Evolutionary conservation across 2,113 vertebrate genomes (phyloP), one percentile per base, ranked within the genome.

Genomic region (Rhinoderma darwinii): DNA sequence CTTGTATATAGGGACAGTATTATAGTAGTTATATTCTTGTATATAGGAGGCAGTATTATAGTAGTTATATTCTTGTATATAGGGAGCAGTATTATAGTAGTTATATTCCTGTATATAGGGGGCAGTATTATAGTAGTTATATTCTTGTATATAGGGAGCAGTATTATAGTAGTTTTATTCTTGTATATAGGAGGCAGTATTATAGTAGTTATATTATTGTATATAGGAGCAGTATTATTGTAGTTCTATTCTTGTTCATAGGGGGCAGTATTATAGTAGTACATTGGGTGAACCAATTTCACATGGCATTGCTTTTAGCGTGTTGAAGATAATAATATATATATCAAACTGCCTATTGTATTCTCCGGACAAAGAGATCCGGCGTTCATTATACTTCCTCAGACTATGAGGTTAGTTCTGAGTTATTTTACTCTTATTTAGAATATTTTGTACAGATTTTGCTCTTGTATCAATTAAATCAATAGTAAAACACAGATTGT

Each of bases 21-120:
- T 66, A 66, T 66, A 66, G 30, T 17, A 66, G 63, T 66, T 66
- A 66, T 66, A 66, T 66, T 66, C 63, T 18, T 66, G 30, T 66
- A 32, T 3, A 66, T 66, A 66, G 12, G 63, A 35, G 59, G 63
- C 15, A 66, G 27, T 66, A 63, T 63, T 63, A 66, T 66, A 32
- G 63, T 66, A 66, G 63, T 32, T 63, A 66, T 66, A 66, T 66
- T 66, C 14, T 32, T 66, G 63, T 66, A 66, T 12, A 66, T 66
- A 66, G 63, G 63, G 17, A n/a, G 63, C 63, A 66, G 14, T 32
- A 66, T 66, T 66, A 66, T 63, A 63, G 59, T 27, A 63, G n/a
- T 63, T 59, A 63, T 63, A 63, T 63, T 30, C 59, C 4, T 63
- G n/a, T 63, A 30, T 4, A 63, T 63, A 63, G n/a, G n/a, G 20